Conservation (phyloP, 2,797 vertebrate genomes). For the Sarcophilus harrisii region DNA sequence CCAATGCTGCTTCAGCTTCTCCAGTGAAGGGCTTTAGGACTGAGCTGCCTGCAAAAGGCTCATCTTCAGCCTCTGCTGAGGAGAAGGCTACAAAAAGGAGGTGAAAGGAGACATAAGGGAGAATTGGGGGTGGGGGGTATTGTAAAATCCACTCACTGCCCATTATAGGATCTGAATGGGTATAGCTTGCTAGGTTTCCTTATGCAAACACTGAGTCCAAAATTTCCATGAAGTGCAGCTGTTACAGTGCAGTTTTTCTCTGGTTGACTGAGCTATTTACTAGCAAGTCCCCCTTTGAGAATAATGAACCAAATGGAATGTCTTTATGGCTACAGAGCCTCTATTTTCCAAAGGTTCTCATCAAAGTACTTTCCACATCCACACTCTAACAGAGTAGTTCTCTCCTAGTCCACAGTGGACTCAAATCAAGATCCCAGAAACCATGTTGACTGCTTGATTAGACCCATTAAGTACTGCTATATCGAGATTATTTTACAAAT, state of each 20-base stretch:
- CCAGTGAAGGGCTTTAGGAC: neutral
- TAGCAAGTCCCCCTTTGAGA: neutral
- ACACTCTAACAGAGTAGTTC: neutral
- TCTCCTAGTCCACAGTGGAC: neutral
- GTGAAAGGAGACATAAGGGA: neutral
- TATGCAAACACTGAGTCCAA: neutral
- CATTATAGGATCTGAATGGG: neutral
- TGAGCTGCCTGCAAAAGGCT: neutral
- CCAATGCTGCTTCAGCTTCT: slow-evolving; percentile 24
- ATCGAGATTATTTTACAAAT: neutral
- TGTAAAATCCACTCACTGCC: neutral
- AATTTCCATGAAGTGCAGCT: slow-evolving; percentile 28
- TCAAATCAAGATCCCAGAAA: neutral
- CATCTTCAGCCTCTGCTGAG: neutral
- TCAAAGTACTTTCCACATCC: neutral
- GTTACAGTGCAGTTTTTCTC: neutral
- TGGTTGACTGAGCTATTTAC: neutral
- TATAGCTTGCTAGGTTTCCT: slow-evolving; percentile 34
- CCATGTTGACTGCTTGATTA: neutral
- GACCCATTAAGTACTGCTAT: neutral
- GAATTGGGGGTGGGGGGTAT: neutral
- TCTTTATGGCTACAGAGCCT: neutral
- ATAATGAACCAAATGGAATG: neutral
- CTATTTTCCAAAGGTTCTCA: neutral
- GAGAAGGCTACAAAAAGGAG: neutral